These are phyloP conservation scores for Lasiurus cinereus DNA, from an alignment of 2,113 vertebrate genomes.

Conservation along the genomic window DNA sequence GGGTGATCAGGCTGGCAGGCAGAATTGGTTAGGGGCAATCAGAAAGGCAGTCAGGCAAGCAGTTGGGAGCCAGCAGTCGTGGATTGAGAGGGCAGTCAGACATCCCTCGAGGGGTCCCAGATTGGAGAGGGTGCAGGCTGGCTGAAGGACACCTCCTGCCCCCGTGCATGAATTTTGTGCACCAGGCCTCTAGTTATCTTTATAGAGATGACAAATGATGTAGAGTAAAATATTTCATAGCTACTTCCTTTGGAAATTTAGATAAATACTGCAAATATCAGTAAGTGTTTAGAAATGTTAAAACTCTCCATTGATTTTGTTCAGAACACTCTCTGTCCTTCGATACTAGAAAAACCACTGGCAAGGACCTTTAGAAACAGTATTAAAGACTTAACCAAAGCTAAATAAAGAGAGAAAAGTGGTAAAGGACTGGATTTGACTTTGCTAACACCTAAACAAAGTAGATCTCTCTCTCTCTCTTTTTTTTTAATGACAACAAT, in stretches of 20 bases:
- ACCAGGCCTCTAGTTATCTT: neutral
- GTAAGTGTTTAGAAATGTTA: neutral
- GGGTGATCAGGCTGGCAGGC: too few species aligned
- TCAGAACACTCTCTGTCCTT: neutral
- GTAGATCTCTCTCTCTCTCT: slow-evolving; percentile 5
- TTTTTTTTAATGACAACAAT: neutral
- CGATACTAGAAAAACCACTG: slow-evolving; percentile 40
- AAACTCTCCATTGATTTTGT: slow-evolving; percentile 2
- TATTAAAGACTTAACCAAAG: slow-evolving; percentile 41
- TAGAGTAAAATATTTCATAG: neutral
- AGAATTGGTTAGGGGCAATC: too few species aligned
- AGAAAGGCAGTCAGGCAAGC: too few species aligned
- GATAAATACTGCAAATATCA: slow-evolving; percentile 12
- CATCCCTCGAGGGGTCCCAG: too few species aligned
- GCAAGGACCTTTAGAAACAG: slow-evolving; percentile 12
- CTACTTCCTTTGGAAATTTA: slow-evolving; percentile 48
- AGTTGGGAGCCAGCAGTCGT: too few species aligned
- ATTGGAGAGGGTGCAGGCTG: too few species aligned
- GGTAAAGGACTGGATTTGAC: slow-evolving; percentile 5
- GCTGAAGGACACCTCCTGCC: too few species aligned
- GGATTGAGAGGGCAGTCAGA: too few species aligned
- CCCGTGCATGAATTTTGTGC: too few species aligned
- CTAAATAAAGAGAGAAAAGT: slow-evolving; percentile 28
- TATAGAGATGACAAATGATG: slow-evolving; percentile 9
- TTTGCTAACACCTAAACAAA: slow-evolving; percentile 23